Conservation (phyloP, 92 coral and sea anemone genomes). For the Porites lobata region DNA sequence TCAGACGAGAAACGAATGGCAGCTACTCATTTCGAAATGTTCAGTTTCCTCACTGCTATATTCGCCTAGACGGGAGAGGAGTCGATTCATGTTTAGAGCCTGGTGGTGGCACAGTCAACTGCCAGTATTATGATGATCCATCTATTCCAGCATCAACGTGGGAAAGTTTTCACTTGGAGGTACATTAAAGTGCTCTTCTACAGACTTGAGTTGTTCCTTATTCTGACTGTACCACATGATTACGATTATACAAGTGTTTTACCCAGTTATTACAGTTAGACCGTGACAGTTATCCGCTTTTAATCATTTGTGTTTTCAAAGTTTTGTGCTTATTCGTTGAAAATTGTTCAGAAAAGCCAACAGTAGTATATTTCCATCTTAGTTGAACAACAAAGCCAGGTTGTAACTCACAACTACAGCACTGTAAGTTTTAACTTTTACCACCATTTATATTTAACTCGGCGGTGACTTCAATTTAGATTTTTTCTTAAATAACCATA, state of each 20-base stretch:
- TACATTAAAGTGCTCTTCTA: neutral
- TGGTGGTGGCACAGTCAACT: conserved; percentile 59
- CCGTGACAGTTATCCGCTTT: too few species aligned
- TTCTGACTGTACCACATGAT: neutral
- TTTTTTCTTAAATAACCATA: too few species aligned
- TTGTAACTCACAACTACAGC: too few species aligned
- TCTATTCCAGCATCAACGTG: neutral
- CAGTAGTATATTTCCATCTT: too few species aligned
- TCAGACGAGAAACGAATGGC: conserved; percentile 1
- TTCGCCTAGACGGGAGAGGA: conserved; percentile 43
- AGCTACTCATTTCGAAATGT: conserved; percentile 37
- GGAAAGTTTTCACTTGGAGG: conserved; percentile 4
- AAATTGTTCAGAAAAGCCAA: too few species aligned
- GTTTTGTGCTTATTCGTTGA: too few species aligned
- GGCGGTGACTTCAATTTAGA: too few species aligned
- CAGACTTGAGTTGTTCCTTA: neutral
- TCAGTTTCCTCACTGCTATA: conserved; percentile 39
- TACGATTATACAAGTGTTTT: neutral
- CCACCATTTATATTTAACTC: too few species aligned
- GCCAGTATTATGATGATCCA: conserved; percentile 26
- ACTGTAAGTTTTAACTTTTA: too few species aligned
- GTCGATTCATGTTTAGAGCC: neutral
- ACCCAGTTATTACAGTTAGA: too few species aligned
- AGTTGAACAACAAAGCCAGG: too few species aligned
- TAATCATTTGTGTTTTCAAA: too few species aligned